Evolutionary conservation across 1,140 invertebrate species (phyloP).

Genomic region (Panagrolaimus sp.): DNA sequence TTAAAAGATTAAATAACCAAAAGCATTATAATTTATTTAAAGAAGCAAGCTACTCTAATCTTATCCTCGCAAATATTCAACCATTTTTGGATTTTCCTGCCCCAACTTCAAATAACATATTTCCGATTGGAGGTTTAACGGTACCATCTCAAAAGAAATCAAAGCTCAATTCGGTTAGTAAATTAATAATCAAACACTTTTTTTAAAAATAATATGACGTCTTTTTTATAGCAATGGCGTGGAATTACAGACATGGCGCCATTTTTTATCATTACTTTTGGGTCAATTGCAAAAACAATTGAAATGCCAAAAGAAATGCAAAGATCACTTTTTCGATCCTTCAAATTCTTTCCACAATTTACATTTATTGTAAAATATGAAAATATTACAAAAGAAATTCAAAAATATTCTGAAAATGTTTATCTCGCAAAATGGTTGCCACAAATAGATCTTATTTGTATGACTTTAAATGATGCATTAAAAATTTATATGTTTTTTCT

Average conservation of each 20-base stretch:
- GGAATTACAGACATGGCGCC: constrained; percentile 5
- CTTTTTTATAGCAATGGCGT: constrained; percentile 10
- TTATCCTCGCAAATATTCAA: constrained; percentile 20
- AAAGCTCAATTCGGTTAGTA: not conserved
- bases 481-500: not conserved
- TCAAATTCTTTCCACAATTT: constrained; percentile 24
- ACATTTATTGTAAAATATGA: constrained; percentile 40
- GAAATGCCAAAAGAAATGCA: constrained; percentile 44
- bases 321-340: constrained; percentile 28
- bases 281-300: constrained; percentile 47
- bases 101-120: constrained; percentile 32
- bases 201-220: no score
- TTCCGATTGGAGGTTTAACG: constrained; percentile 27
- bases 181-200: not conserved
- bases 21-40: constrained; percentile 13
- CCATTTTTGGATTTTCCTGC: constrained; percentile 49
- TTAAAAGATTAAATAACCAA: constrained; percentile 7
- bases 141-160: constrained; percentile 15
- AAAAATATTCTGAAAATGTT: constrained; percentile 26
- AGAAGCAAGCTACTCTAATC: constrained; percentile 17
- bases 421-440: constrained; percentile 34
- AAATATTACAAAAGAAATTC: constrained; percentile 14
- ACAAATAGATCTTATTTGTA: constrained; percentile 38
- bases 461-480: constrained; percentile 19
- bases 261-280: constrained; percentile 50